Conservation (phyloP, 2,113 vertebrate genomes). For the Gallinago undulata region DNA sequence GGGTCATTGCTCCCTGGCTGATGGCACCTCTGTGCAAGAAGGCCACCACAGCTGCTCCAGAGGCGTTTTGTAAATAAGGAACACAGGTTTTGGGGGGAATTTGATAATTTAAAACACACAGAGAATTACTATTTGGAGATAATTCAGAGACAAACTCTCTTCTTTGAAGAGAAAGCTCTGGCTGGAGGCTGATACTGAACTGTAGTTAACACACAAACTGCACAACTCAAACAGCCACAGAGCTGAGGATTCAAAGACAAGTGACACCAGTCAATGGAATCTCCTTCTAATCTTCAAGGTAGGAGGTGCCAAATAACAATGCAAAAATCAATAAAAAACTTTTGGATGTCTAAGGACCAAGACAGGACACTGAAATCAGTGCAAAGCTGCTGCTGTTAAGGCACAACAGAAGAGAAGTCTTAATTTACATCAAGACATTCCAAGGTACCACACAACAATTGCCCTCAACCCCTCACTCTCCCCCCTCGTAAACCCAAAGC, state of each 20-base stretch:
- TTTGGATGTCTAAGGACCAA: not conserved
- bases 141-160: not conserved
- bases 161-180: not conserved
- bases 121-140: not conserved
- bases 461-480: not conserved
- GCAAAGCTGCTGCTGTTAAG: not conserved
- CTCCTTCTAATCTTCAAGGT: not conserved
- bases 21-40: not conserved
- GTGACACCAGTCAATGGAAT: not conserved
- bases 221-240: not conserved
- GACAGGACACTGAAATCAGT: not conserved
- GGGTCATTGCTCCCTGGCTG: not conserved
- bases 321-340: not conserved
- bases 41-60: not conserved
- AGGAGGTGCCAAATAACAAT: not conserved
- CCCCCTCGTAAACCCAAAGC: not conserved
- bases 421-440: not conserved
- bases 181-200: not conserved
- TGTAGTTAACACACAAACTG: accelerated
- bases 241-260: not conserved
- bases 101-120: not conserved
- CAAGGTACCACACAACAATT: not conserved
- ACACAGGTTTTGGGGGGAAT: not conserved
- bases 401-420: not conserved
- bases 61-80: not conserved